Base-by-base conservation (phyloP, 2,888 invertebrate genomes). In the Nephrotoma appendiculata region DNA sequence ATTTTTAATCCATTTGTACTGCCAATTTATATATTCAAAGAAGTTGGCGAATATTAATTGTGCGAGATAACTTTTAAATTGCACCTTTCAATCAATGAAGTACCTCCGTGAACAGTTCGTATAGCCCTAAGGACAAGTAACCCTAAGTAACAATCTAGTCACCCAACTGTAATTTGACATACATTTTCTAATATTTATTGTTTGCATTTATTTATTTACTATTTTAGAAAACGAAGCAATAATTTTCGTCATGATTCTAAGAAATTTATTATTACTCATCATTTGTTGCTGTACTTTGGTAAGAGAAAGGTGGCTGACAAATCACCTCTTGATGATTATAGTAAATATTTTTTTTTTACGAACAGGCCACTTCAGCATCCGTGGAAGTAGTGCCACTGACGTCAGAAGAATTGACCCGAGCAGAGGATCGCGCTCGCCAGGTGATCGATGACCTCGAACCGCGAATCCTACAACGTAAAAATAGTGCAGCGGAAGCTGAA, bases 391-490 rank as follows among this genome's bases (percentile, higher is more conserved):
- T 71, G 31, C 71, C 71, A 9, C 31, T 2, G 9, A 71, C 71
- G 3, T 1, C 31, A 2, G 71, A 71, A 71, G 31, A 71, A 71
- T 9, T 71, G 31, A 31, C 31, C 5, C 9, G 0, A 19, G 71
- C 19, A 71, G 71, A 71, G 9, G 71, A 71, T 9, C 11, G 71
- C 3, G 71, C 71, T 2, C 71, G 31, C 7, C 71, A 71, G 11
- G 5, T 31, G 11, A 71, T 71, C 9, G 11, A 71, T 5, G 31
- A 7, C 4, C n/a, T 84, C 2, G 41, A 84, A 42, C 42, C 84
- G 86, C 93, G 94, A 87, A 91, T 93, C n/a, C 94, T 93, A 0
- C 89, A 91, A 86, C 93, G 94, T 89, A 92, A 92, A 88, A 94
- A 95, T 89, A 91, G 92, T n/a, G 93, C 93, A 5, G 92, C 93